Evolutionary conservation across 2,113 vertebrate genomes (phyloP).

Genomic region (Bungarus multicinctus): DNA sequence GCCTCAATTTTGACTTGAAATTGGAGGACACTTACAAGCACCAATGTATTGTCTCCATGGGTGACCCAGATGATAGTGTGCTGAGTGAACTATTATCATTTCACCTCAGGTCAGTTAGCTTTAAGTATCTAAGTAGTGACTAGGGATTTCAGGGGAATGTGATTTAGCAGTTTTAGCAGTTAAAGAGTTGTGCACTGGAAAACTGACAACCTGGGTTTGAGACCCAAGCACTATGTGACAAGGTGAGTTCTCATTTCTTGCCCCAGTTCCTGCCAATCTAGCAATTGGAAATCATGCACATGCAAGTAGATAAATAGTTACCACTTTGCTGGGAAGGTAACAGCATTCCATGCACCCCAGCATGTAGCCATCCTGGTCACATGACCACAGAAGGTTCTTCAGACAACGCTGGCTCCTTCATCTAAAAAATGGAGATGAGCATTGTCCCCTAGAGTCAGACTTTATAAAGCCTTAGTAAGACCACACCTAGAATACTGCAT

Average conservation of each 20-base stretch:
- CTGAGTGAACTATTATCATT: not conserved
- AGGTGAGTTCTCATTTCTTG: not conserved
- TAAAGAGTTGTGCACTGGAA: not conserved
- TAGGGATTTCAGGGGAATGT: not conserved
- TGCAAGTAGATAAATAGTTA: not conserved
- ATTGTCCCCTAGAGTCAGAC: not conserved
- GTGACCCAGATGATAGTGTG: not conserved
- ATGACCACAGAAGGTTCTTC: not conserved
- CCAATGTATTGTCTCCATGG: not conserved
- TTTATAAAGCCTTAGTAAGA: too few relatives aligned
- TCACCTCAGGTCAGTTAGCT: not conserved
- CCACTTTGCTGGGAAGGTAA: not conserved
- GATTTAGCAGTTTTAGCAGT: not conserved
- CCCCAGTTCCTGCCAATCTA: not conserved
- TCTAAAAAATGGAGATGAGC: not conserved
- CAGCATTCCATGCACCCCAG: not conserved
- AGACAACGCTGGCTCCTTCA: not conserved
- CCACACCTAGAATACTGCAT: too few relatives aligned
- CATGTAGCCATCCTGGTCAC: not conserved
- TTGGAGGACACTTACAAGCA: not conserved
- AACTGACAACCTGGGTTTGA: not conserved
- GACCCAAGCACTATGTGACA: not conserved
- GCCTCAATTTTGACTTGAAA: not conserved
- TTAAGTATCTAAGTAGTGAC: not conserved
- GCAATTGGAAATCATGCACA: not conserved